phyloP scores from a whole-genome alignment of 2,888 invertebrate genomes.

The Drosophila sordidula region DNA sequence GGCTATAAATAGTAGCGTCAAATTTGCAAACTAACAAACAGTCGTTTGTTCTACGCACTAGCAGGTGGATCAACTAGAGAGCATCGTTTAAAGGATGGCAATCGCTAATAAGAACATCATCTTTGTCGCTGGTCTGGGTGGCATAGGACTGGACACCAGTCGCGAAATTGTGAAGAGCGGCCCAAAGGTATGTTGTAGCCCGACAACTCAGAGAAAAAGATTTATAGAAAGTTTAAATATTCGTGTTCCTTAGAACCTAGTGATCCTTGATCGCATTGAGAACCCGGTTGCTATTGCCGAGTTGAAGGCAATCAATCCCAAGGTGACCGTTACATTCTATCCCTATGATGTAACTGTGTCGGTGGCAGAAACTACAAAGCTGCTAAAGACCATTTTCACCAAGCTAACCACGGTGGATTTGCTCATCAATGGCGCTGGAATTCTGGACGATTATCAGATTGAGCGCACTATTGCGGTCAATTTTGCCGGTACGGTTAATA shows the following conservation, averaged over 20 bases:
- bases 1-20: conserved; percentile 58
- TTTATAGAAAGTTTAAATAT: background rate
- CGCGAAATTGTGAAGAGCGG: conserved; percentile 64
- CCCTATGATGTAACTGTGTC: conserved; percentile 73
- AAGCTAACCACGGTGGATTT: conserved; percentile 73
- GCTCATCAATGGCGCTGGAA: conserved; percentile 77
- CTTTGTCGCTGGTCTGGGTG: conserved; percentile 80
- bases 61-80: conserved; percentile 39
- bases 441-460: conserved; percentile 74
- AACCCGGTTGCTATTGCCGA: conserved; percentile 63
- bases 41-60: conserved; percentile 19
- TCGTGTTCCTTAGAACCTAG: conserved; percentile 69
- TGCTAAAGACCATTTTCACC: conserved; percentile 70
- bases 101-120: conserved; percentile 74
- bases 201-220: background rate
- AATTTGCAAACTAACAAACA: conserved; percentile 24
- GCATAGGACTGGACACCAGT: conserved; percentile 78
- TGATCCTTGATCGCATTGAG: conserved; percentile 72
- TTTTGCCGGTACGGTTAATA: conserved; percentile 76
- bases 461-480: conserved; percentile 74
- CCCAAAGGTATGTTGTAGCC: conserved; percentile 47
- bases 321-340: conserved; percentile 64
- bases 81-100: conserved; percentile 48
- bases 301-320: conserved; percentile 63
- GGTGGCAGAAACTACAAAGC: conserved; percentile 62